Percentiles rank a stretch among this genome's conserved stretches.
These are phyloP conservation scores for Aeoliscus strigatus DNA, from an alignment of 2,797 vertebrate species.

Conservation along the genomic window DNA sequence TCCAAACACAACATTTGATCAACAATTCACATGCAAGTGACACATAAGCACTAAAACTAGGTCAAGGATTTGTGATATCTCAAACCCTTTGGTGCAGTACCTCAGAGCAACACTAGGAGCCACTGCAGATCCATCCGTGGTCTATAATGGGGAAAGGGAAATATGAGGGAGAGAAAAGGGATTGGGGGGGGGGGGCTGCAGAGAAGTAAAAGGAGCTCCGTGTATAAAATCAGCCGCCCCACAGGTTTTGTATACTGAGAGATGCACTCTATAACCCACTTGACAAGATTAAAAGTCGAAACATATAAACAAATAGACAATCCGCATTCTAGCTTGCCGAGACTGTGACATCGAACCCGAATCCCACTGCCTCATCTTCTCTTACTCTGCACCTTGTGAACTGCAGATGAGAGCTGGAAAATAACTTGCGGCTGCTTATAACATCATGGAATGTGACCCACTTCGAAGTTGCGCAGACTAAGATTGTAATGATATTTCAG, in stretches of 20 bases:
- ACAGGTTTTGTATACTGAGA: slow-evolving; percentile 69
- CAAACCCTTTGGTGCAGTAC: slow-evolving; percentile 31
- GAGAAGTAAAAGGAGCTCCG: slow-evolving; percentile 50
- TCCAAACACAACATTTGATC: slow-evolving; percentile 48
- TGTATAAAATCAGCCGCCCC: slow-evolving; percentile 67
- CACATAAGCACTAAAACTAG: slow-evolving; percentile 44
- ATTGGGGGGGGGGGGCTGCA: slow-evolving; percentile 22
- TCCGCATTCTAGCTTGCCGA: slow-evolving; percentile 56
- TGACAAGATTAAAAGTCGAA: slow-evolving; percentile 74
- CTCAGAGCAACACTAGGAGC: slow-evolving; percentile 64
- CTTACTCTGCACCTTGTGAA: slow-evolving; percentile 44
- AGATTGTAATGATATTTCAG: slow-evolving; percentile 50
- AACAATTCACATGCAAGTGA: slow-evolving; percentile 23
- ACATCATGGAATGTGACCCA: slow-evolving; percentile 65
- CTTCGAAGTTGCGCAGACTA: slow-evolving; percentile 39
- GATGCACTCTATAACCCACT: slow-evolving; percentile 71
- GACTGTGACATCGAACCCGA: slow-evolving; percentile 30
- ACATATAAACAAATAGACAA: slow-evolving; percentile 72
- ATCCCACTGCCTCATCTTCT: slow-evolving; percentile 13
- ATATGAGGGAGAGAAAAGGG: too few relatives aligned
- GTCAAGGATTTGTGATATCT: slow-evolving; percentile 57
- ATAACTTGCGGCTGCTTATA: slow-evolving; percentile 57
- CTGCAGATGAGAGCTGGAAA: slow-evolving; percentile 39
- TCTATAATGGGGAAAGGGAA: slow-evolving; percentile 7
- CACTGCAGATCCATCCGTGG: slow-evolving; percentile 64